Evolutionary conservation across 2,113 vertebrate species (phyloP).

Genomic region (Lota lota): DNA sequence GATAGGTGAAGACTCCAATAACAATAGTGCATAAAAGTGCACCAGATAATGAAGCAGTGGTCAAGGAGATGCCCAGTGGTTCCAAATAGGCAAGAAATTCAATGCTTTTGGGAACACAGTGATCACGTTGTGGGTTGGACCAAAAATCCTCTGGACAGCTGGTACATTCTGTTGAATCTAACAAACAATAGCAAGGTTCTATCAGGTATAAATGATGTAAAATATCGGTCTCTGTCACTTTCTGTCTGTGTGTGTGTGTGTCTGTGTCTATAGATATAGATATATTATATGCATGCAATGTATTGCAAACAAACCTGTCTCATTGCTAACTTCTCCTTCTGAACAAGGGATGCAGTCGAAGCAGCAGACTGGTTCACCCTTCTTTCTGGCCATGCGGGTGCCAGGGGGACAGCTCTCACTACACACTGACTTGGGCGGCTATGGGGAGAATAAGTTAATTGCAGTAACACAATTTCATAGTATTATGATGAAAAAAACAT

Average conservation of each 20-base stretch:
- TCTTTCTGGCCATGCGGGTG: neutral
- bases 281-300: neutral
- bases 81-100: slow-evolving; percentile 72
- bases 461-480: neutral
- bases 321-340: slow-evolving; percentile 39
- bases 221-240: too few species aligned
- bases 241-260: too few species aligned
- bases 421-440: neutral
- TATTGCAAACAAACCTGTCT: slow-evolving; percentile 46
- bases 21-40: slow-evolving; percentile 32
- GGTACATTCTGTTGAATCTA: slow-evolving; percentile 62
- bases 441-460: neutral
- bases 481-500: neutral
- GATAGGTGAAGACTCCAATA: slow-evolving; percentile 47
- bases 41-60: slow-evolving; percentile 40
- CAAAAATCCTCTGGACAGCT: slow-evolving; percentile 70
- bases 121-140: slow-evolving; percentile 56
- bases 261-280: too few species aligned
- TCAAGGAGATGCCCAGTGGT: slow-evolving; percentile 66
- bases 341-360: neutral
- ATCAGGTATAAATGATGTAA: neutral
- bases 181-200: neutral
- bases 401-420: neutral
- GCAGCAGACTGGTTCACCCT: neutral
- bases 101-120: slow-evolving; percentile 62